These are phyloP conservation scores for Uropetala carovei DNA, from an alignment of 2,888 invertebrate genomes.

Conservation along the genomic window DNA sequence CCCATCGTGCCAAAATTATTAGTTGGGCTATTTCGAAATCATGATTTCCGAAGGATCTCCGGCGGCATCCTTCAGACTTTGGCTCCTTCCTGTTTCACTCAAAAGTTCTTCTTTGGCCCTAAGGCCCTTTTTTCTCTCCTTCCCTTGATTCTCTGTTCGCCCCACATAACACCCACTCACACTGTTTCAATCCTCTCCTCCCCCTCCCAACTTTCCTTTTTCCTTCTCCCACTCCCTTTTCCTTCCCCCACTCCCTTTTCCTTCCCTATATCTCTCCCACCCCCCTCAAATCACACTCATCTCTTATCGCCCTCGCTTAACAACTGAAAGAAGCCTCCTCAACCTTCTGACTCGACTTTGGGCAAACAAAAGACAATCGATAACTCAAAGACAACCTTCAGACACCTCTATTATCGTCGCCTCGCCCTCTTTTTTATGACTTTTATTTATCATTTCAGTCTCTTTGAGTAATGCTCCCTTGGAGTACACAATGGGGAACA, in stretches of 20 bases:
- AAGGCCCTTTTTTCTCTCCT: no score
- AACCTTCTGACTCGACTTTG: not conserved
- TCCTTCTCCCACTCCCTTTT: no score
- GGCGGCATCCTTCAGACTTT: not conserved
- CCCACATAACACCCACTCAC: not conserved
- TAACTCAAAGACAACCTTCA: constrained; percentile 29
- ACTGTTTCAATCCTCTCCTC: no score
- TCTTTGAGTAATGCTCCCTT: constrained; percentile 35
- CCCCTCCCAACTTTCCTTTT: no score
- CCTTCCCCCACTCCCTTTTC: no score
- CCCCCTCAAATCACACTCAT: no score
- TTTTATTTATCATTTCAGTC: not conserved
- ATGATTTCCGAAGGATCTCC: not conserved
- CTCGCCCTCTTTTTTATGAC: not conserved
- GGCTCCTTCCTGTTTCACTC: not conserved
- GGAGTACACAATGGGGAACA: constrained; percentile 15
- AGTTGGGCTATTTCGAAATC: constrained; percentile 35
- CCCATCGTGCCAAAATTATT: not conserved
- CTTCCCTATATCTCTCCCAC: no score
- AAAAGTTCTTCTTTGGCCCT: not conserved
- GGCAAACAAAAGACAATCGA: constrained; percentile 44
- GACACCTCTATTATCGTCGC: constrained; percentile 30
- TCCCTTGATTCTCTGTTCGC: not conserved
- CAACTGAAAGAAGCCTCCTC: no score
- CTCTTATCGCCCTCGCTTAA: no score